Base-by-base conservation (phyloP, 2,113 vertebrate genomes). In the Cyprinodon tularosa region DNA sequence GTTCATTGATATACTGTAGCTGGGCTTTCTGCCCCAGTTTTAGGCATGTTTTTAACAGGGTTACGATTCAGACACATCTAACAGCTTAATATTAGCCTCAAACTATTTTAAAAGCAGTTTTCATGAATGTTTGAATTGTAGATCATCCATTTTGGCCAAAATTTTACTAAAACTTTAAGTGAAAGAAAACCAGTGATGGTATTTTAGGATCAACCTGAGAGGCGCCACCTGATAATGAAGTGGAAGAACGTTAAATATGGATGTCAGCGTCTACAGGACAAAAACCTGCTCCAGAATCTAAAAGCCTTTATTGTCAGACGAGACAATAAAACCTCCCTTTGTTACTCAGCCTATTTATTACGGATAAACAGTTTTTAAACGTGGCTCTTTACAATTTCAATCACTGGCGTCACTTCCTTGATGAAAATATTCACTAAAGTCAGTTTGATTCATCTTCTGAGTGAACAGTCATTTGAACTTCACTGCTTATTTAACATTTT, bases 401-500 rank as follows among this genome's bases (percentile, higher is more conserved):
- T 53, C 50, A 53, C 50, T 53, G 17, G 50, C 50, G 17, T 53
- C 50, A 53, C 50, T 53, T 53, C 15, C 15, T 53, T 53, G 50
- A n/a, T n/a, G 50, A 53, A 53, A 37, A 57, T 69, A 38, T n/a
- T 40, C 67, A 40, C 37, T 38, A 42, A 69, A 69, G 67, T 57
- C 65, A 67, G 36, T 67, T 10, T 6, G 45, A 37, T 68, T 40
- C 50, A 40, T 53, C 50, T 69, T 39, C 37, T n/a, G 37, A 39
- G 50, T 39, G 36, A 37, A 39, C 5, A 10, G 39, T 37, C n/a
- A 69, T 59, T 59, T 40, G 57, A 12, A 59, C 12, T 40, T 69
- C 37, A 59, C 40, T 20, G 4, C n/a, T 44, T 65, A 22, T 65
- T n/a, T n/a, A 5, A 12, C 9, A 59, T 39, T 39, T 59, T 39